A percentile compares a stretch with the other conserved stretches of the same genome.
Conservation (phyloP, 2,888 invertebrate genomes). For the Malachius bipustulatus region DNA sequence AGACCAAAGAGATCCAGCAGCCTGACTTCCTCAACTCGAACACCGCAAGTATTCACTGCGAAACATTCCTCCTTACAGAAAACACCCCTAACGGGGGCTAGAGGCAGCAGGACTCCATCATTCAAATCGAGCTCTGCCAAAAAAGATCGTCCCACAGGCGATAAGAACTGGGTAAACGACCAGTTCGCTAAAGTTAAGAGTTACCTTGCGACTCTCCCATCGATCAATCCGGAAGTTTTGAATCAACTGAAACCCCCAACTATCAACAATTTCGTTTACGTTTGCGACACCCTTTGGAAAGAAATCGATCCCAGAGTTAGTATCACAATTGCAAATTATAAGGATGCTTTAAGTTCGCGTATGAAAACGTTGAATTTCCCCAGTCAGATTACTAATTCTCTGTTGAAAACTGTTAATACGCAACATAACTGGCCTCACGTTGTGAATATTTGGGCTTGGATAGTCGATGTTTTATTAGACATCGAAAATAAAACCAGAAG, state of each 20-base stretch:
- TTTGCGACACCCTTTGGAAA: neutral
- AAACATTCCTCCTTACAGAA: too few species aligned
- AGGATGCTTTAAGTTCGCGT: constrained; percentile 8
- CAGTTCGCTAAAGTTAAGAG: neutral
- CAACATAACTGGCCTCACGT: constrained; percentile 7
- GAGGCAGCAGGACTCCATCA: too few species aligned
- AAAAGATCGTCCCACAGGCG: neutral
- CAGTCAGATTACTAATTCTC: constrained; percentile 9
- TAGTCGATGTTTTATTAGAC: constrained; percentile 5
- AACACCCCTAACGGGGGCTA: too few species aligned
- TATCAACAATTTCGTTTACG: constrained; percentile 7
- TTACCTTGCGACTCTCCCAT: neutral
- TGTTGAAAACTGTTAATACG: constrained; percentile 10
- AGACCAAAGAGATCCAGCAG: too few species aligned
- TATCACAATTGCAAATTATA: constrained; percentile 9
- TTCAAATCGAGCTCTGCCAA: too few species aligned
- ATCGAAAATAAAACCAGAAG: neutral
- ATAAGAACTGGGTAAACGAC: neutral
- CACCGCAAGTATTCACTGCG: too few species aligned
- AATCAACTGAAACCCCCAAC: constrained; percentile 4
- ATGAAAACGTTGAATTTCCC: constrained; percentile 9
- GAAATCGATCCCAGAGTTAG: constrained; percentile 11
- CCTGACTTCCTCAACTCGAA: too few species aligned
- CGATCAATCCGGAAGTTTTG: constrained; percentile 9
- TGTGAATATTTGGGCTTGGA: constrained; percentile 8